Percentiles rank a stretch among this genome's conserved stretches.
These are phyloP conservation scores for Eumerus sabulonum DNA, from an alignment of 2,888 invertebrate genomes.

Conservation along the genomic window DNA sequence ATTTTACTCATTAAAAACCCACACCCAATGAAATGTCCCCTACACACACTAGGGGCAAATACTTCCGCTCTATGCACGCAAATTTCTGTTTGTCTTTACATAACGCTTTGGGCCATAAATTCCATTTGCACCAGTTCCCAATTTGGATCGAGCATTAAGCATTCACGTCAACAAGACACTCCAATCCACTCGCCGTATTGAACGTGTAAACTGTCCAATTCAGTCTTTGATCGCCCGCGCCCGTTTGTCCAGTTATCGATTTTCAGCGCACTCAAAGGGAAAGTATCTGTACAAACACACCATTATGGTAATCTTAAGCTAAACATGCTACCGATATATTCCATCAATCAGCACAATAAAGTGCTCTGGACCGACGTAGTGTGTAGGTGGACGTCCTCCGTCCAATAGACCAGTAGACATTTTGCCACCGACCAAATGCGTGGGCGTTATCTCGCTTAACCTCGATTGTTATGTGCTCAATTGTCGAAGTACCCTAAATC, in stretches of 20 bases:
- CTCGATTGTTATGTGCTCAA: slow-evolving; percentile 32
- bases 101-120: too few species aligned
- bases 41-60: too few species aligned
- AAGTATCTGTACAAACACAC: slow-evolving; percentile 8
- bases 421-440: background rate
- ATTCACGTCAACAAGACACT: slow-evolving; percentile 44
- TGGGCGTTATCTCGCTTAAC: slow-evolving; percentile 32
- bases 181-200: too few species aligned
- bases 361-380: background rate
- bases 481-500: slow-evolving; percentile 13
- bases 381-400: slow-evolving; percentile 28
- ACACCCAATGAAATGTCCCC: too few species aligned
- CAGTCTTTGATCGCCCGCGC: slow-evolving; percentile 20
- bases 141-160: too few species aligned
- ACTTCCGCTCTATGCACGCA: too few species aligned
- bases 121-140: too few species aligned
- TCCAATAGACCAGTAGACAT: slow-evolving; percentile 18
- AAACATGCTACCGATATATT: slow-evolving; percentile 42
- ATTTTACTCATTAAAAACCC: too few species aligned
- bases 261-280: slow-evolving; percentile 19
- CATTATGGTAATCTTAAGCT: slow-evolving; percentile 49
- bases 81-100: too few species aligned
- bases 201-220: slow-evolving; percentile 1
- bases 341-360: slow-evolving; percentile 47
- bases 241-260: slow-evolving; percentile 31